Evolutionary conservation across 1,140 invertebrate genomes (phyloP).

Genomic region (Leptopilina clavipes): DNA sequence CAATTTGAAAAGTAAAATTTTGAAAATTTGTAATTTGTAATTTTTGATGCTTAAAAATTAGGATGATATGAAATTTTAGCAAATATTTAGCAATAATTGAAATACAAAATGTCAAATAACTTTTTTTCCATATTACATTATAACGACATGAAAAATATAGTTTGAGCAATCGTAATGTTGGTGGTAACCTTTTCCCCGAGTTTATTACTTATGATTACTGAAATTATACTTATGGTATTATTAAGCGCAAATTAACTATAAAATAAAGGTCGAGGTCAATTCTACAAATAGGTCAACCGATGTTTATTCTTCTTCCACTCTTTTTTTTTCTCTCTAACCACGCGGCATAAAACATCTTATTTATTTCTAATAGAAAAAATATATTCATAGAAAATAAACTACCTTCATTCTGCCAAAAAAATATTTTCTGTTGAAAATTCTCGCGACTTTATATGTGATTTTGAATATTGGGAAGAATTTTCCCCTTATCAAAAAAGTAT

Average conservation of each 20-base stretch:
- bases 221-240: conserved; percentile 28
- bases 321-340: conserved; percentile 3
- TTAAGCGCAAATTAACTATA: conserved; percentile 8
- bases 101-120: background rate
- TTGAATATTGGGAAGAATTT: no score
- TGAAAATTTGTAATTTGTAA: no score
- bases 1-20: background rate
- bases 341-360: no score
- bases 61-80: background rate
- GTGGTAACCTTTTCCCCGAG: conserved; percentile 22
- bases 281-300: conserved; percentile 3
- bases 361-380: no score
- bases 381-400: no score
- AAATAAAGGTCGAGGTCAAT: conserved; percentile 25
- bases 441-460: no score
- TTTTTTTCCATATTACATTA: background rate
- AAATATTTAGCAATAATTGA: background rate
- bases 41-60: no score
- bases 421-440: no score
- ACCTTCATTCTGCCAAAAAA: no score
- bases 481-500: no score
- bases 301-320: background rate
- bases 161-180: conserved; percentile 25
- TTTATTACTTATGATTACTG: conserved; percentile 24
- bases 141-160: background rate